Evolutionary conservation across 2,888 invertebrate genomes (phyloP), one percentile per base, ranked within the genome.

Genomic region (Ormyrus thymus): DNA sequence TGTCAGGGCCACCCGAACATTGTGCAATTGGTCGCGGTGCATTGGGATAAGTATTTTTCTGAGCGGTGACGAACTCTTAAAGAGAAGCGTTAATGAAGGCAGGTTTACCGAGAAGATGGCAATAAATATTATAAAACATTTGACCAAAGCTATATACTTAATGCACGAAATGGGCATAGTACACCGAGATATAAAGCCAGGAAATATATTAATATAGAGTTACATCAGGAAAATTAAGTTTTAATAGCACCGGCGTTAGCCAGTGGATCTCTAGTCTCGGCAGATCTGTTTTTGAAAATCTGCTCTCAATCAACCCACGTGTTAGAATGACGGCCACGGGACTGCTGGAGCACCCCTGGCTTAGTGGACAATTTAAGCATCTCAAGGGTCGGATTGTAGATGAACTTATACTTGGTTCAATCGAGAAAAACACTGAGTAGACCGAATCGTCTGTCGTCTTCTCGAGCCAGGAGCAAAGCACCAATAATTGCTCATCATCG

Each of bases 121-220:
- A 1, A 29, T 29, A 29, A 29, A 29, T 29, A 29, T 29, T 29
- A 29, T 29, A 1, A 29, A 29, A 29, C 29, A 29, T 1, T 0
- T 29, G 29, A 29, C 29, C 29, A 1, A 1, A 29, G 29, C 29
- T 29, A 1, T 98, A 29, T 91, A 93, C 50, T 97, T 95, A 89
- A 95, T 98, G 93, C 98, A 98, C 91, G 91, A 92, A 43, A 92
- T 94, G 73, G 94, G 95, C 15, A 95, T 97, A 62, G 97, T 97
- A 73, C 98, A 99, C 89, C 91, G 98, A 50, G 98, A 98, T 90
- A 92, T 99, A 13, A 99, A 98, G 90, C 98, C 98, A 0, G 98
- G 94, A 92, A 95, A 95, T 29, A 29, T 29, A 29, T 29, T 29
- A 29, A 93, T 93, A 94, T 79, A 91, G 96, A 79, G 97, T 97